Percentiles rank a stretch among this genome's conserved stretches.
Conservation (phyloP, 2,113 vertebrate genomes). For the Calyptommatus sinebrachiatus region DNA sequence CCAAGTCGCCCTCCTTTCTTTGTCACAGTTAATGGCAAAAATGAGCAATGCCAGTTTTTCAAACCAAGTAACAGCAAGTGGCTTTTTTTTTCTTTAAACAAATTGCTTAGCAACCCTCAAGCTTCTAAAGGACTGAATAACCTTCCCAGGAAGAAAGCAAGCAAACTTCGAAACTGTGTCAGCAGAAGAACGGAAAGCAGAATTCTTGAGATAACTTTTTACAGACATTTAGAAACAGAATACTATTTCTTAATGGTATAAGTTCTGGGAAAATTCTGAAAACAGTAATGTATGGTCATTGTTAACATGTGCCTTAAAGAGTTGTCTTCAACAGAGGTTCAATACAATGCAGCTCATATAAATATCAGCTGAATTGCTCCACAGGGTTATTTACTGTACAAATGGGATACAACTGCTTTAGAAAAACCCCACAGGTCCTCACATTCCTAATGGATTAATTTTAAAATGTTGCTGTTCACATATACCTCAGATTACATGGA, state of each 20-base stretch:
- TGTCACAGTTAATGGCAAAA: not conserved
- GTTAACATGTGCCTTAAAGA: too few species aligned
- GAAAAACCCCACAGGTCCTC: too few species aligned
- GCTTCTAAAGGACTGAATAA: not conserved
- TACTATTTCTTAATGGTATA: not conserved
- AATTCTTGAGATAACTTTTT: not conserved
- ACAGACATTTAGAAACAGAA: not conserved
- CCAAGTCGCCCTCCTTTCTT: not conserved
- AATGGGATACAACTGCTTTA: too few species aligned
- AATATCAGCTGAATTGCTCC: too few species aligned
- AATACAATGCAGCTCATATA: too few species aligned
- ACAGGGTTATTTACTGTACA: too few species aligned
- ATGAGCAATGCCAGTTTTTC: conserved; percentile 5
- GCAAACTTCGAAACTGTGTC: conserved; percentile 8
- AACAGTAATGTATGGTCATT: too few species aligned
- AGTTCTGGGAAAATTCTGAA: too few species aligned
- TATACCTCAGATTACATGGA: too few species aligned
- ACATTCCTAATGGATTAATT: too few species aligned
- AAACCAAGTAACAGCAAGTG: not conserved
- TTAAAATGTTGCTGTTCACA: too few species aligned
- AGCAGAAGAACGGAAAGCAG: not conserved
- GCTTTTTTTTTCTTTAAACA: not conserved
- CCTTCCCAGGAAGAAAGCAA: not conserved
- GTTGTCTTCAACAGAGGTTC: too few species aligned
- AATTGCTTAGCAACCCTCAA: conserved; percentile 17